Evolutionary conservation across 1,140 invertebrate species (phyloP).

Genomic region (Acromyrmex echinatior): DNA sequence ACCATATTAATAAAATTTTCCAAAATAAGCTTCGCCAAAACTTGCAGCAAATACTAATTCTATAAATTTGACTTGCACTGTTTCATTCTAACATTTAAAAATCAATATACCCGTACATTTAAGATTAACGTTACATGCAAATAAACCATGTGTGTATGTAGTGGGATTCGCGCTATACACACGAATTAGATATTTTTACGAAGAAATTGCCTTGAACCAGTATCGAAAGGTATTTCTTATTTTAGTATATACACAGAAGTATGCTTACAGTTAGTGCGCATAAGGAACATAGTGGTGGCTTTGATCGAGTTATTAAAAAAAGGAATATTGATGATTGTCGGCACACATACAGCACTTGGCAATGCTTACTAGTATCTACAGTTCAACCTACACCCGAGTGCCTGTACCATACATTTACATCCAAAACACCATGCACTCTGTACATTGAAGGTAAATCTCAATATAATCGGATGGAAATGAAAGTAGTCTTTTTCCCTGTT

Average conservation of each 20-base stretch:
- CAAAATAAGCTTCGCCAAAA: conserved; percentile 6
- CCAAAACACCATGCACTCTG: conserved; percentile 85
- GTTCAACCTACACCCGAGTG: conserved; percentile 83
- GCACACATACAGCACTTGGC: conserved; percentile 87
- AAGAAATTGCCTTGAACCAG: conserved; percentile 71
- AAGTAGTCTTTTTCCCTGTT: conserved; percentile 46
- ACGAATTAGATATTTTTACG: conserved; percentile 38
- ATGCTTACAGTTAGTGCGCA: conserved; percentile 79
- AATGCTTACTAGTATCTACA: conserved; percentile 85
- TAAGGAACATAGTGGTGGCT: conserved; percentile 79
- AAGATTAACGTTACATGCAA: conserved; percentile 73
- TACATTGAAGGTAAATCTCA: conserved; percentile 67
- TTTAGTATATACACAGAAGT: conserved; percentile 68
- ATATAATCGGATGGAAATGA: conserved; percentile 40
- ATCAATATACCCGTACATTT: conserved; percentile 26
- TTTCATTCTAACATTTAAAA: conserved; percentile 31
- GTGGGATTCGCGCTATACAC: conserved; percentile 49
- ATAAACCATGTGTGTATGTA: conserved; percentile 52
- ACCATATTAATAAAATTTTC: neutral
- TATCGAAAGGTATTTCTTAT: conserved; percentile 67
- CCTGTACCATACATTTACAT: conserved; percentile 84
- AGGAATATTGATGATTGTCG: conserved; percentile 87
- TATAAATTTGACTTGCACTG: conserved; percentile 2
- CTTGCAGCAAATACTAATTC: conserved; percentile 18
- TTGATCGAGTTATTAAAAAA: conserved; percentile 79